Evolutionary conservation across 2,113 vertebrate genomes (phyloP).

Genomic region (Ochotona curzoniae): DNA sequence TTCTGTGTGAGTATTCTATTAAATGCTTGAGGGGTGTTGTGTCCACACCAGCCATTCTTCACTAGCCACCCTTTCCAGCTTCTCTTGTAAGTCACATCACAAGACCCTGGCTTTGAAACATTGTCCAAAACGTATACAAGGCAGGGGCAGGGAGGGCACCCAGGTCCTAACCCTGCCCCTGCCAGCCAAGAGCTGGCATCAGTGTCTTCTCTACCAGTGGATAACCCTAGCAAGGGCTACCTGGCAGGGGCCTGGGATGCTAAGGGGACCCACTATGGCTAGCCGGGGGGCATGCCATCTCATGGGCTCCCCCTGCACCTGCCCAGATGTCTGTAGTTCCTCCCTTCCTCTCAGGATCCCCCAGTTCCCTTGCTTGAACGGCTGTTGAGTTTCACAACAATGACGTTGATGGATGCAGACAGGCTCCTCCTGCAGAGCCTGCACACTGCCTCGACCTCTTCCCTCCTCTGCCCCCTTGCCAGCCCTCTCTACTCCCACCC

Average conservation of each 20-base stretch:
- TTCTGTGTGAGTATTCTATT: not conserved
- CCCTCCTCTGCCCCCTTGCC: too few relatives aligned
- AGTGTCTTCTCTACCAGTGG: rapidly evolving
- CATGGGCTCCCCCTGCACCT: not conserved
- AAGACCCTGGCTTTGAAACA: rapidly evolving
- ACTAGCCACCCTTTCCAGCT: rapidly evolving
- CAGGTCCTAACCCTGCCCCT: not conserved
- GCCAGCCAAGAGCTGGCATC: not conserved
- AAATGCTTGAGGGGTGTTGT: not conserved
- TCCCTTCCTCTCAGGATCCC: rapidly evolving
- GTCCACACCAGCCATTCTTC: rapidly evolving
- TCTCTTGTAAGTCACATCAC: rapidly evolving
- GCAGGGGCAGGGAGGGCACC: rapidly evolving
- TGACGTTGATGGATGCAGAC: not conserved
- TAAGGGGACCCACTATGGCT: not conserved
- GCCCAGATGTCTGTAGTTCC: not conserved
- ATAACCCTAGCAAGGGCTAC: too few relatives aligned
- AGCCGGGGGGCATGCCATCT: too few relatives aligned
- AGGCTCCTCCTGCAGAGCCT: not conserved
- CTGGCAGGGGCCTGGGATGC: too few relatives aligned
- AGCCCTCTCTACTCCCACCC: not conserved
- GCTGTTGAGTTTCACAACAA: not conserved
- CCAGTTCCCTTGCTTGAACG: rapidly evolving
- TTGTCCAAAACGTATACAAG: rapidly evolving
- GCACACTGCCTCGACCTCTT: too few relatives aligned